Base-by-base conservation (phyloP, 2,888 invertebrate genomes). In the Bembecia ichneumoniformis region DNA sequence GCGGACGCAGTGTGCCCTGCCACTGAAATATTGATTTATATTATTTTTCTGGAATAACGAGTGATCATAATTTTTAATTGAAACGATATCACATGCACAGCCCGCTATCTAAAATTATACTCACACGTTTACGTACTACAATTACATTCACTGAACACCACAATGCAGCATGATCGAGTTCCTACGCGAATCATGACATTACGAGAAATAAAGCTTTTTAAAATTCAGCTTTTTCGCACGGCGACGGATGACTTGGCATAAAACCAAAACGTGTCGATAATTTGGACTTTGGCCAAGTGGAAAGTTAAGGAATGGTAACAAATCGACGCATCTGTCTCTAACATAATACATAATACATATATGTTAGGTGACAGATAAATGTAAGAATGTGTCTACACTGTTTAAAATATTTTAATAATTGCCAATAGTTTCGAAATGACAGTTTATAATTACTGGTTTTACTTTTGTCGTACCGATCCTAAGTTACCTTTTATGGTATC, bases 181-280 rank as follows among this genome's bases (percentile, higher is more conserved):
- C 47, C 43, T 50, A 51, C 48, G 52, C 50, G 50, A 52, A 54
- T 57, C 53, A 50, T 55, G 51, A 50, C 51, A 54, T 54, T 49
- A 57, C 52, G 43, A 40, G 40, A 40, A 49, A 47, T 50, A 48
- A 49, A 51, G 28, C 35, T 52, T 55, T 55, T 53, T 58, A 59
- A 62, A 62, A 61, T 58, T 62, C 60, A 57, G 60, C 56, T 60
- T 66, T 71, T 71, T 68, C 64, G 64, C 55, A 53, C 55, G 62
- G 57, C 63, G 70, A 68, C 77, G 74, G 73, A 78, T 73, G 77
- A 69, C 65, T 66, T 82, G 81, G 81, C 76, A 44, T 45, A 16
- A 3, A 35, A 73, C 82, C 82, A 80, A 69, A 66, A 64, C 67
- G 68, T 72, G 74, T 78, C 81, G 74, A 82, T 81, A 75, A 79